A percentile compares a stretch with the other conserved stretches of the same genome.
phyloP scores from a whole-genome alignment of 92 coral and sea anemone genomes.

The Porites divaricata region DNA sequence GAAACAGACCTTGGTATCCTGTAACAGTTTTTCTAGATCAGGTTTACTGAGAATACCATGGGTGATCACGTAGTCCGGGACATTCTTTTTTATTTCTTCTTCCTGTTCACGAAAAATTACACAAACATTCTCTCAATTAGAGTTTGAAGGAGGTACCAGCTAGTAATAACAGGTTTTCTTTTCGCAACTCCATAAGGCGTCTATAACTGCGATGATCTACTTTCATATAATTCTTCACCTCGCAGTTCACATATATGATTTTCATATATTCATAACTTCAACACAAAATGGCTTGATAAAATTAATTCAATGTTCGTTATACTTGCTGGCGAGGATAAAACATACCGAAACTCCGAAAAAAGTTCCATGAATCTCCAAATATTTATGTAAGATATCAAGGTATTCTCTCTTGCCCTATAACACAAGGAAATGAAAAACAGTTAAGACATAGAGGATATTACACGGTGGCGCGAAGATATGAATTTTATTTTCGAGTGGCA shows the following conservation, averaged over 20 bases:
- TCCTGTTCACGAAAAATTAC: conserved; percentile 4
- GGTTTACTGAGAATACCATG: conserved; percentile 85
- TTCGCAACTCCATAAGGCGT: too few species aligned
- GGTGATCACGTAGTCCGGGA: conserved; percentile 82
- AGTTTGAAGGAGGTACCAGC: too few species aligned
- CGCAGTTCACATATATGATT: too few species aligned
- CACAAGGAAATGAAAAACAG: neutral
- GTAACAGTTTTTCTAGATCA: conserved; percentile 76
- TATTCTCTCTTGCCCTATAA: conserved; percentile 72
- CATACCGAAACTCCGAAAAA: conserved; percentile 34
- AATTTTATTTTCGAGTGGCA: too few species aligned
- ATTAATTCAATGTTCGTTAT: neutral
- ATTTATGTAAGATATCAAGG: conserved; percentile 74
- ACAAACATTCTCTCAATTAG: neutral
- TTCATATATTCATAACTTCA: too few species aligned
- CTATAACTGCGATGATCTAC: too few species aligned
- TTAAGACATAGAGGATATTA: too few species aligned
- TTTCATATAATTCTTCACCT: too few species aligned
- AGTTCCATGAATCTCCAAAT: conserved; percentile 90
- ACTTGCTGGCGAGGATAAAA: neutral
- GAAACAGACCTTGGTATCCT: conserved; percentile 77
- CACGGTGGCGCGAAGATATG: too few species aligned
- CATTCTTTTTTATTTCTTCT: conserved; percentile 30
- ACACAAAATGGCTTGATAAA: too few species aligned
- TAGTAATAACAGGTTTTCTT: too few species aligned